Evolutionary conservation across 2,888 invertebrate species (phyloP).

Genomic region (Clostera curtula): DNA sequence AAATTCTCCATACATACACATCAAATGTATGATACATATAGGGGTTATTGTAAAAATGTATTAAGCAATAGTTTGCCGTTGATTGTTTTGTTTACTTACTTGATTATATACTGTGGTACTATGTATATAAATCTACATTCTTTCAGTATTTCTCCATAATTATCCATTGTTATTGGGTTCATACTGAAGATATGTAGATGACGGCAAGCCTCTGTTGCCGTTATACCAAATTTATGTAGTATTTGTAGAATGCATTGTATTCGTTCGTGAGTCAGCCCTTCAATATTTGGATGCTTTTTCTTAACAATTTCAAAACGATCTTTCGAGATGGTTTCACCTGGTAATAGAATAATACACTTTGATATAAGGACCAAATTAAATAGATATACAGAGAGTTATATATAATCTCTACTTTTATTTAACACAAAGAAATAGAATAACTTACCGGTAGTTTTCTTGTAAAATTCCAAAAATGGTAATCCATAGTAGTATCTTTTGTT

Average conservation of each 20-base stretch:
- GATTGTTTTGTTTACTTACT: too few relatives aligned
- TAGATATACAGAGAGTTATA: not conserved
- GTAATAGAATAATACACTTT: constrained; percentile 6
- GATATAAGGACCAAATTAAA: not conserved
- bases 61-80: too few relatives aligned
- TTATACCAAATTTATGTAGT: constrained; percentile 58
- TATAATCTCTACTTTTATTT: not conserved
- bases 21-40: too few relatives aligned
- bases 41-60: too few relatives aligned
- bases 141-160: constrained; percentile 75
- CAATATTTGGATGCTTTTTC: constrained; percentile 50
- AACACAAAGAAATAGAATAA: not conserved
- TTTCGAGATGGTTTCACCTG: constrained; percentile 40
- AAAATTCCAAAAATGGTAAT: constrained; percentile 47
- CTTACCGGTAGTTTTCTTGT: constrained; percentile 48
- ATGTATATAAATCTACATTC: constrained; percentile 76
- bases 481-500: constrained; percentile 22
- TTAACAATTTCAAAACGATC: constrained; percentile 30
- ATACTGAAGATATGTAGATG: constrained; percentile 74
- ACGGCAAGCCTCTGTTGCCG: constrained; percentile 63
- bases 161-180: constrained; percentile 72
- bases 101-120: constrained; percentile 53
- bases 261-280: constrained; percentile 36
- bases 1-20: too few relatives aligned
- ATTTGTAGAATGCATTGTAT: constrained; percentile 47